Evolutionary conservation across 2,797 vertebrate genomes (phyloP).

Genomic region (Chelon auratus): DNA sequence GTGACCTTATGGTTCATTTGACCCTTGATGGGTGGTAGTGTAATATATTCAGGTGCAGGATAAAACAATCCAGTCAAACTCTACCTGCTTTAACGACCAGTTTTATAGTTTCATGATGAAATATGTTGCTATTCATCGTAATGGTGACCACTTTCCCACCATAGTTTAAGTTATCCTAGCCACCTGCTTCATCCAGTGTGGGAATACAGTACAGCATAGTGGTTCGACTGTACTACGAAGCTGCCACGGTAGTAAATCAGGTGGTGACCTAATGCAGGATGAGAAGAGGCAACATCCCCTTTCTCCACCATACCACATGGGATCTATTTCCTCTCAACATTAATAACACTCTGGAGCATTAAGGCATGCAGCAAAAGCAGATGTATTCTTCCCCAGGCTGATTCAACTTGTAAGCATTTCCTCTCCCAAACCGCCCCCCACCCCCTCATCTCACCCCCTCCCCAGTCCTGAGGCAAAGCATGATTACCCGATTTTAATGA

Average conservation of each 20-base stretch:
- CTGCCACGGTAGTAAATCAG: slow-evolving; percentile 70
- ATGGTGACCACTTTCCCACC: slow-evolving; percentile 55
- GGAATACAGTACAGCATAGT: slow-evolving; percentile 53
- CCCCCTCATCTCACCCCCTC: slow-evolving; percentile 14
- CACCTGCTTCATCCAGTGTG: slow-evolving; percentile 69
- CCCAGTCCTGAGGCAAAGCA: slow-evolving; percentile 77
- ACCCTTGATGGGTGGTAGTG: slow-evolving; percentile 29
- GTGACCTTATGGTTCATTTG: neutral
- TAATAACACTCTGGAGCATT: slow-evolving; percentile 81
- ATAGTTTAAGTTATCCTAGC: slow-evolving; percentile 61
- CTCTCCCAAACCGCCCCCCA: slow-evolving; percentile 45
- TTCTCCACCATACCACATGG: slow-evolving; percentile 72
- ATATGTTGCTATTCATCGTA: slow-evolving; percentile 16
- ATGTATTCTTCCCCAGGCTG: slow-evolving; percentile 81
- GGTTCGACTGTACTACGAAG: slow-evolving; percentile 47
- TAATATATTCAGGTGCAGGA: slow-evolving; percentile 31
- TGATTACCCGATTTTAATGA: slow-evolving; percentile 85
- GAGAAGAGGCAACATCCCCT: slow-evolving; percentile 69
- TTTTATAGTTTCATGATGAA: slow-evolving; percentile 14
- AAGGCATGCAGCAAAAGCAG: slow-evolving; percentile 81
- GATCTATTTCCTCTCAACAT: slow-evolving; percentile 82
- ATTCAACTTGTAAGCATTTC: slow-evolving; percentile 81
- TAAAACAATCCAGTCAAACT: neutral
- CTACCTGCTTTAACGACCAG: slow-evolving; percentile 1
- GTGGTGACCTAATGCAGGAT: slow-evolving; percentile 76